Base-by-base conservation (phyloP, 2,797 vertebrate species). In the Mormyrus proboscirostris region DNA sequence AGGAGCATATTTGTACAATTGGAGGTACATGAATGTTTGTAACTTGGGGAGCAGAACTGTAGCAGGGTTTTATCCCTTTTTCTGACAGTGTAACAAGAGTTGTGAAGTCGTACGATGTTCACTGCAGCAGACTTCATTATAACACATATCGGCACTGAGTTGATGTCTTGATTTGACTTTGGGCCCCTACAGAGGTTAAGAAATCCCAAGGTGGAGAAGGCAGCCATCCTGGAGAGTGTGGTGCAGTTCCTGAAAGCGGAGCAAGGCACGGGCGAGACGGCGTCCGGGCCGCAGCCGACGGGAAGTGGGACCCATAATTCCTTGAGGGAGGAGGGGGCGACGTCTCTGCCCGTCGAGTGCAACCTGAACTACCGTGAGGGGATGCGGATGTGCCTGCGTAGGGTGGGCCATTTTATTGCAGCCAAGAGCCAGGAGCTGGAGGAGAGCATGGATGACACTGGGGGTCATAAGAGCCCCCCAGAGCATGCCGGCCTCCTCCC, bases 151-250 rank as follows among this genome's bases (percentile, higher is more conserved):
- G 41, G 41, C 41, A 47, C 41, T 3, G 76, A 49, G 41, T n/a
- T 57, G 4, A 41, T 10, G 4, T 29, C 51, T 55, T n/a, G 1
- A 16, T 25, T 85, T 3, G 55, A 1, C 19, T 4, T 83, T 57
- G 41, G 41, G 0, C 86, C 4, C 0, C 62, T 93, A 12, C 53
- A 98, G 97, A 97, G 96, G 92, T 93, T 98, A 83, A 96, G 94
- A 87, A 98, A 97, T 91, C 97, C 97, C 14, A 98, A 98, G 92
- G 96, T 97, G 93, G 97, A 97, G 93, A 98, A 98, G 82, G 97
- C 97, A 0, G 97, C 97, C 93, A 98, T 98, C 19, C 91, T 98
- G 92, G 97, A 98, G 92, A 96, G 97, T 49, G 96, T 97, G 44
- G 97, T 98, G 14, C 91, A 96, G 38, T 98, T 97, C 93, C 91